Conservation (phyloP, 1,140 invertebrate species). For the Pantala flavescens region DNA sequence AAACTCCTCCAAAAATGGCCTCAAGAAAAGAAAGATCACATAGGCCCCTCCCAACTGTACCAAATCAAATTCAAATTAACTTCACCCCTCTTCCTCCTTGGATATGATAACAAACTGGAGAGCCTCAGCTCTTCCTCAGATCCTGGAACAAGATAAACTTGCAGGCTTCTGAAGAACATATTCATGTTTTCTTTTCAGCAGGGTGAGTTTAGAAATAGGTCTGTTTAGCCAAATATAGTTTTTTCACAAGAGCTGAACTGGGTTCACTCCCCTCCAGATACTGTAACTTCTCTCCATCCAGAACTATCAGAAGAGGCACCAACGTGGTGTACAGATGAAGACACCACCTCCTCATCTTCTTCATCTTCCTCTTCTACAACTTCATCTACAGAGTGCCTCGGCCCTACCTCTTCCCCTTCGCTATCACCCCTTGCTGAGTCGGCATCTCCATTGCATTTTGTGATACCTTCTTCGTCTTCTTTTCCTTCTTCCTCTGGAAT, state of each 20-base stretch:
- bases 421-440: conserved; percentile 27
- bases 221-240: too few species aligned
- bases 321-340: conserved; percentile 33
- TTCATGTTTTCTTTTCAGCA: neutral
- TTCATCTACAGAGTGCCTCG: conserved; percentile 29
- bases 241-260: too few species aligned
- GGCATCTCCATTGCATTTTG: conserved; percentile 30
- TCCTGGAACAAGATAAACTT: neutral
- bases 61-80: too few species aligned
- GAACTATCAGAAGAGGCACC: conserved; percentile 31
- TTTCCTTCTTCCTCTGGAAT: conserved; percentile 27
- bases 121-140: neutral
- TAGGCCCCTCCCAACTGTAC: too few species aligned
- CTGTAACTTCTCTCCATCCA: conserved; percentile 38
- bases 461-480: conserved; percentile 20
- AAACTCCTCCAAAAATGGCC: too few species aligned
- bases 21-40: too few species aligned
- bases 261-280: conserved; percentile 34
- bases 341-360: conserved; percentile 28
- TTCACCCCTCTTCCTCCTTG: too few species aligned
- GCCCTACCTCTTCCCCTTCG: conserved; percentile 24
- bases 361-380: conserved; percentile 24
- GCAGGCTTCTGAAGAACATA: neutral
- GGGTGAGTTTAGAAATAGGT: too few species aligned
- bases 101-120: neutral